Conservation (phyloP, 2,888 invertebrate species). For the Rhagonycha lutea region DNA sequence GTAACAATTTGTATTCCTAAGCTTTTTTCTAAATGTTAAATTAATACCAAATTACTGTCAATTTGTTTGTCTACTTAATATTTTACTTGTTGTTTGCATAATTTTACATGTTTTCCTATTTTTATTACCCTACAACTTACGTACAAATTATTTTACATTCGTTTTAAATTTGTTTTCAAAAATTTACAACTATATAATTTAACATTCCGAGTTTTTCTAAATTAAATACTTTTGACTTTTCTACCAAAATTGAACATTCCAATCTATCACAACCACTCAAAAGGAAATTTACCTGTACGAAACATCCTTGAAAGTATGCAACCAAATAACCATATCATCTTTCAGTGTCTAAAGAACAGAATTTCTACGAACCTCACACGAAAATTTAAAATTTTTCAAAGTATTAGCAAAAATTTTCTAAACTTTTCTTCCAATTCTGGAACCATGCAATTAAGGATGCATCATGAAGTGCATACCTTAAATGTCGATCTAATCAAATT, state of each 20-base stretch:
- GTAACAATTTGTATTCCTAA: neutral
- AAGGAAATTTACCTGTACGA: neutral
- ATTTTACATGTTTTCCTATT: neutral
- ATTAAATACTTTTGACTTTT: neutral
- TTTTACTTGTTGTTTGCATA: neutral
- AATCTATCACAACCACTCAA: neutral
- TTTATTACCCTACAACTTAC: neutral
- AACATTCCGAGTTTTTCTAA: neutral
- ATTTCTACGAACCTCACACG: too few relatives aligned
- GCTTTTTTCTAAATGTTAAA: neutral
- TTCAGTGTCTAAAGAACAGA: neutral
- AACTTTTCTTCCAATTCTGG: neutral
- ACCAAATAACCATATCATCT: constrained; percentile 7
- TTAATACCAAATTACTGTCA: neutral
- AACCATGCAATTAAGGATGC: neutral
- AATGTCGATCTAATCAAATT: constrained; percentile 9
- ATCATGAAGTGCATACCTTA: neutral
- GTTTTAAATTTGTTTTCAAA: neutral
- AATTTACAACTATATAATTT: neutral
- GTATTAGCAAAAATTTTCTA: too few relatives aligned
- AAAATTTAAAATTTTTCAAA: too few relatives aligned
- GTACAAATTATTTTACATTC: neutral
- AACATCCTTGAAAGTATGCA: constrained; percentile 11
- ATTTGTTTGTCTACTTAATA: neutral
- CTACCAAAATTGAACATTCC: neutral